Conservation (phyloP, 2,888 invertebrate species). For the Herminia tarsipennalis region DNA sequence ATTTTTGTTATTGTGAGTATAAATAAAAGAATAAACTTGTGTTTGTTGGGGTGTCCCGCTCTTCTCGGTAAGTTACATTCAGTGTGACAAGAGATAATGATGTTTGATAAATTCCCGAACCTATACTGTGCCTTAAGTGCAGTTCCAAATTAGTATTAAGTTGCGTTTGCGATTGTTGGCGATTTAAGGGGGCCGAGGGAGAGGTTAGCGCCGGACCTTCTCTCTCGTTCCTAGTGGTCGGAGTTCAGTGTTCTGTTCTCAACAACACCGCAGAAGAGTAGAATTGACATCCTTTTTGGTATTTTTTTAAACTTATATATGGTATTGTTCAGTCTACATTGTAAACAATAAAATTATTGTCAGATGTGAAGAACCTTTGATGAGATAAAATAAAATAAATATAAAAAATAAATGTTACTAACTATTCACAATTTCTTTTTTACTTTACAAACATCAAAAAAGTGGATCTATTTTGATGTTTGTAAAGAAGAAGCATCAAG, state of each 20-base stretch:
- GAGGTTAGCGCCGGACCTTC: conserved; percentile 62
- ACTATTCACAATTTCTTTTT: too few relatives aligned
- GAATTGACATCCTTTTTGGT: conserved; percentile 65
- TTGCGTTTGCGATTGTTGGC: too few relatives aligned
- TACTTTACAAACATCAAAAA: too few relatives aligned
- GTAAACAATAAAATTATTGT: neutral
- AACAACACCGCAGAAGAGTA: conserved; percentile 68
- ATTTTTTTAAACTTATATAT: neutral
- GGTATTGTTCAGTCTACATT: neutral
- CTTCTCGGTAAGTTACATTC: conserved; percentile 69
- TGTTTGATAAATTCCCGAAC: conserved; percentile 46
- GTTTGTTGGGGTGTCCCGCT: conserved; percentile 63
- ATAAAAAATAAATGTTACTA: too few relatives aligned
- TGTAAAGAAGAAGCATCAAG: too few relatives aligned
- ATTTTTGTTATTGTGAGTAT: conserved; percentile 16
- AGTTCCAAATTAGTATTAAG: conserved; percentile 46
- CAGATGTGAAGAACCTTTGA: neutral
- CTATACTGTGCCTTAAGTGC: conserved; percentile 48
- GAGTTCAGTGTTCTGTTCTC: conserved; percentile 80
- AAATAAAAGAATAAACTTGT: conserved; percentile 3
- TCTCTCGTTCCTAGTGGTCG: conserved; percentile 48
- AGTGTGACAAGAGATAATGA: conserved; percentile 46
- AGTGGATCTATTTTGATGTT: too few relatives aligned
- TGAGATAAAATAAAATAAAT: too few relatives aligned
- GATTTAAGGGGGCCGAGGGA: conserved; percentile 51